Base-by-base conservation (phyloP, 2,888 invertebrate genomes). In the Caenorhabditis sp. region DNA sequence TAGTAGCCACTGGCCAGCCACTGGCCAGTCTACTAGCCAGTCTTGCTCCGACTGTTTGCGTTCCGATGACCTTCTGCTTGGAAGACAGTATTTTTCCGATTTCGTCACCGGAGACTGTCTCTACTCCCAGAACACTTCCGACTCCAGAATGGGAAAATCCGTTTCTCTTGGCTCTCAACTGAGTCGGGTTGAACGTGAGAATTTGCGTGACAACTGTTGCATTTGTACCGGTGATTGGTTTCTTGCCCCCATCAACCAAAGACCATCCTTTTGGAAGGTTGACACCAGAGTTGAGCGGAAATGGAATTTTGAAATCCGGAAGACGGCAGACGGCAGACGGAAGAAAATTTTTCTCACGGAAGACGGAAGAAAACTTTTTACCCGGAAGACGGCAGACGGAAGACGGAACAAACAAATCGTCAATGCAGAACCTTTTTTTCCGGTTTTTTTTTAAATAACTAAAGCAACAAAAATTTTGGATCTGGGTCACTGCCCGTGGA, bases 191-290 rank as follows among this genome's bases (percentile, higher is more conserved):
- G 32, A 77, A 77, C 71, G 66, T 71, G n/a, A 77, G 30, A 45
- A 77, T 61, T 41, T 77, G 76, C 13, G 76, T 77, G 39, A 77
- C 50, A 20, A 77, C 61, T 37, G 63, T 46, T 11, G 76, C 63
- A 45, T 77, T 77, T 9, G 76, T 77, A 32, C 76, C 76, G 3
- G 53, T 61, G 4, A 77, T 71, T 45, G 26, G 48, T 20, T 77
- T 76, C 13, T 41, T 55, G 17, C 80, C 80, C 13, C 75, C 77
- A 32, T 82, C 80, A 13, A 80, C 58, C 15, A 82, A 48, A 11
- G 61, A 27, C 82, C 82, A 82, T n/a, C 82, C 82, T 45, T 73
- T 62, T 1, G 82, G 82, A 2, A 81, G 46, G 13, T 77, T 20
- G 5, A 77, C 71, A n/a, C 71, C 65, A 26, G n/a, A n/a, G n/a